Conservation (phyloP, 2,113 vertebrate species). For the Sceloporus tristichus region DNA sequence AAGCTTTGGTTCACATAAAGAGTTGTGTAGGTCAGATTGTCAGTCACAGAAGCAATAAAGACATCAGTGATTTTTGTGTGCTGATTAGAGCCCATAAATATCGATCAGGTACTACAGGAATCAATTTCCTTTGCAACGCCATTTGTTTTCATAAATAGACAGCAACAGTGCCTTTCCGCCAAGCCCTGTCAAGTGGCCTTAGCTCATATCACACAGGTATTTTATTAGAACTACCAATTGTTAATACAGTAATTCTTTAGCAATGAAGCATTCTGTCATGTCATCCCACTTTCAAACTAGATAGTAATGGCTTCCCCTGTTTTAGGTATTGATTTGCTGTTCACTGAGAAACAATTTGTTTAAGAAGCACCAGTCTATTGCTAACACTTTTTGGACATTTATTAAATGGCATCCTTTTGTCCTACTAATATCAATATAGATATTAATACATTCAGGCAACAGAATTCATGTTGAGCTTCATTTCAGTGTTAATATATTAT, state of each 20-base stretch:
- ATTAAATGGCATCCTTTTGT: constrained; percentile 45
- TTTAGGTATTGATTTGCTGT: constrained; percentile 58
- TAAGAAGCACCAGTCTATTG: constrained; percentile 36
- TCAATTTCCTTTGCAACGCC: constrained; percentile 63
- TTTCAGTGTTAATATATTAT: constrained; percentile 31
- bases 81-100: constrained; percentile 57
- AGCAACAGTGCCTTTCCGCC: constrained; percentile 27
- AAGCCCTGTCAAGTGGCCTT: constrained; percentile 52
- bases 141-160: constrained; percentile 57
- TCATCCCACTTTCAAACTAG: constrained; percentile 55
- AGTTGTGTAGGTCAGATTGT: constrained; percentile 23
- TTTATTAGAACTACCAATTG: constrained; percentile 56
- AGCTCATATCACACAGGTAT: constrained; percentile 47
- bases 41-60: constrained; percentile 48
- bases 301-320: constrained; percentile 38
- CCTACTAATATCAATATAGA: constrained; percentile 32
- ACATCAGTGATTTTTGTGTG: constrained; percentile 60
- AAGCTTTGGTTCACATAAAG: constrained; percentile 35
- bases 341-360: constrained; percentile 57
- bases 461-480: constrained; percentile 10
- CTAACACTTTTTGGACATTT: constrained; percentile 35
- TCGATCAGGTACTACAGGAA: constrained; percentile 50
- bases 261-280: constrained; percentile 55
- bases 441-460: constrained; percentile 32
- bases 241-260: constrained; percentile 62